phyloP scores from a whole-genome alignment of 2,113 vertebrate genomes.

The Campylorhamphus procurvoides region DNA sequence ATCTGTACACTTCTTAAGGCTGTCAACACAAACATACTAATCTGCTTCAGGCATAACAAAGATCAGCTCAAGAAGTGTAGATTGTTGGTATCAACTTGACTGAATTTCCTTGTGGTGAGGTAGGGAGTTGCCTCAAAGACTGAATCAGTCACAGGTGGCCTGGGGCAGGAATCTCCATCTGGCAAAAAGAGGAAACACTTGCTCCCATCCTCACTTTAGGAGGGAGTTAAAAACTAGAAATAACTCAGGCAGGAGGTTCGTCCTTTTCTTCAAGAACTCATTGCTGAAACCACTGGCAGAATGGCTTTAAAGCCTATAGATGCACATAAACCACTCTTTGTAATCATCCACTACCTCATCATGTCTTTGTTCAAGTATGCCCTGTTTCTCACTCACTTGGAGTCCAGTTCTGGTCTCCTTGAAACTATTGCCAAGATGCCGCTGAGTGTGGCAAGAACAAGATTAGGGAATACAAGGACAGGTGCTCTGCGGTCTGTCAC shows the following conservation, averaged over 20 bases:
- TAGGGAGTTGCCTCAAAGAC: not conserved
- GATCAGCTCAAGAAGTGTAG: not conserved
- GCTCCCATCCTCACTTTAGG: not conserved
- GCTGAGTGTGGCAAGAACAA: not conserved
- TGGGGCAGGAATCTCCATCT: not conserved
- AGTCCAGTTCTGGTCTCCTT: not conserved
- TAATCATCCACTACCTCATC: not conserved
- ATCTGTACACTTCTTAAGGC: not conserved
- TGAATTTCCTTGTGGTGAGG: not conserved
- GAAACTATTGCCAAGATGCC: not conserved
- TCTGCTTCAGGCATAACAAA: not conserved
- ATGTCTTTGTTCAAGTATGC: not conserved
- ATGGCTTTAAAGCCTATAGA: not conserved
- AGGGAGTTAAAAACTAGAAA: conserved; percentile 13
- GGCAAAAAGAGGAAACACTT: not conserved
- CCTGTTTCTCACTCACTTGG: not conserved
- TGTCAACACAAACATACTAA: not conserved
- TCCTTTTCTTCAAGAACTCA: not conserved
- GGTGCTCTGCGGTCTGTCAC: not conserved
- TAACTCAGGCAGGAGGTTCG: not conserved
- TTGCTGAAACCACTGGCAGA: not conserved
- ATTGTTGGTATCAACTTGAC: not conserved
- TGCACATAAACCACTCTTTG: not conserved
- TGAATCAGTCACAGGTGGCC: not conserved
- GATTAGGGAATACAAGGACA: not conserved